Evolutionary conservation across 2,113 vertebrate species (phyloP).

Genomic region (Hippoglossus stenolepis): DNA sequence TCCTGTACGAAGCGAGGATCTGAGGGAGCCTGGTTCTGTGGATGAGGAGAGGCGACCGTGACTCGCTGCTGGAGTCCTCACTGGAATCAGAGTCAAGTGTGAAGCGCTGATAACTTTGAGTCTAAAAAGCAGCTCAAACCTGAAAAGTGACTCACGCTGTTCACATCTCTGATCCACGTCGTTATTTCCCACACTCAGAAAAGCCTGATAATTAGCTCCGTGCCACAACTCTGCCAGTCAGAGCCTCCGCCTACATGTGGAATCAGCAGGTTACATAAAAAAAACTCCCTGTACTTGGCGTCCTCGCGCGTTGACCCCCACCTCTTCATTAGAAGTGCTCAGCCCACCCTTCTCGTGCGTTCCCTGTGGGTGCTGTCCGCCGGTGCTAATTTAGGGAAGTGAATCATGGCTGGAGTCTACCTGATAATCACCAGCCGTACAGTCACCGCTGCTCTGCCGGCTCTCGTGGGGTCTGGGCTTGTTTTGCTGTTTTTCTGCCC

Average conservation of each 20-base stretch:
- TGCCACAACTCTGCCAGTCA: constrained; percentile 28
- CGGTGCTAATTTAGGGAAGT: constrained; percentile 67
- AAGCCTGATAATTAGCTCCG: constrained; percentile 20
- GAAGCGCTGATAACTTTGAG: background rate
- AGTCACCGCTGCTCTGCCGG: constrained; percentile 1
- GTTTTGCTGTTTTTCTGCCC: constrained; percentile 54
- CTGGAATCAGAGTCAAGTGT: too few relatives aligned
- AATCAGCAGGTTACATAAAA: constrained; percentile 33
- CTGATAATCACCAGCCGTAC: constrained; percentile 69
- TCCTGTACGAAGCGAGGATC: too few relatives aligned
- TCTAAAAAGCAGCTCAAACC: background rate
- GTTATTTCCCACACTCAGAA: constrained; percentile 22
- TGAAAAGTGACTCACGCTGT: background rate
- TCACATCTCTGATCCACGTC: constrained; percentile 2
- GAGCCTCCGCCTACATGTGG: background rate
- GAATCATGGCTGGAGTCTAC: constrained; percentile 58
- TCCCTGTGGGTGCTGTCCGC: constrained; percentile 39
- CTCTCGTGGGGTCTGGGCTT: constrained; percentile 40
- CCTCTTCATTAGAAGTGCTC: constrained; percentile 55
- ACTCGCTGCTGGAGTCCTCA: too few relatives aligned
- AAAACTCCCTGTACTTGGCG: background rate
- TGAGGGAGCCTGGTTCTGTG: too few relatives aligned
- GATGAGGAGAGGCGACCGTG: too few relatives aligned
- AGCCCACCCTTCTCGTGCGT: constrained; percentile 20
- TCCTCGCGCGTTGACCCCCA: constrained; percentile 49